Percentiles rank a stretch among this genome's conserved stretches.
These are phyloP conservation scores for Ophioderma brevispina DNA, from an alignment of 35 echinoderm and acorn worm species.

Conservation along the genomic window DNA sequence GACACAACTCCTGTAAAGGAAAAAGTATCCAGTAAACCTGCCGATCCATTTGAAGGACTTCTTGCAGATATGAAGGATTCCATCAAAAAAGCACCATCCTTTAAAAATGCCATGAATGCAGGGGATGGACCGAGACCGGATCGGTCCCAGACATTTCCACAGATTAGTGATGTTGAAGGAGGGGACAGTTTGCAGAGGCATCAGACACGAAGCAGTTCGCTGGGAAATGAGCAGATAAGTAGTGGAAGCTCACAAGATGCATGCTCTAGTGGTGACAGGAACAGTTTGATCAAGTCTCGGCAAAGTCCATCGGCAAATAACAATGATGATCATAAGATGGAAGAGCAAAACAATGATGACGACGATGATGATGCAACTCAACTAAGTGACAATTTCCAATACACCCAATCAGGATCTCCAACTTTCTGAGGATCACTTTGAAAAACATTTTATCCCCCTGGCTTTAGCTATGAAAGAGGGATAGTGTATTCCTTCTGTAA, in stretches of 20 bases:
- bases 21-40: neutral
- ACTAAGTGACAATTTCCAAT: neutral
- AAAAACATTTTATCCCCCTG: no score
- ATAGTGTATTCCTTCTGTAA: no score
- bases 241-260: neutral
- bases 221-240: neutral
- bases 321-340: neutral
- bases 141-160: neutral
- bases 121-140: neutral
- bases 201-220: neutral
- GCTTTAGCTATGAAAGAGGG: no score
- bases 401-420: neutral
- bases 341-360: neutral
- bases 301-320: neutral
- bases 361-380: slow-evolving; percentile 7
- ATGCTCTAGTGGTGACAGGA: neutral
- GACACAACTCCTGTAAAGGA: neutral
- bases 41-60: slow-evolving; percentile 58
- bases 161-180: neutral
- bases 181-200: neutral
- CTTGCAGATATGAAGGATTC: slow-evolving; percentile 56
- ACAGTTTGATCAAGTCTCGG: neutral
- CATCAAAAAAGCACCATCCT: slow-evolving; percentile 25
- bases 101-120: neutral
- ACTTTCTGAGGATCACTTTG: neutral